Evolutionary conservation across 2,797 vertebrate species (phyloP).

Genomic region (Sebastes nivosus): DNA sequence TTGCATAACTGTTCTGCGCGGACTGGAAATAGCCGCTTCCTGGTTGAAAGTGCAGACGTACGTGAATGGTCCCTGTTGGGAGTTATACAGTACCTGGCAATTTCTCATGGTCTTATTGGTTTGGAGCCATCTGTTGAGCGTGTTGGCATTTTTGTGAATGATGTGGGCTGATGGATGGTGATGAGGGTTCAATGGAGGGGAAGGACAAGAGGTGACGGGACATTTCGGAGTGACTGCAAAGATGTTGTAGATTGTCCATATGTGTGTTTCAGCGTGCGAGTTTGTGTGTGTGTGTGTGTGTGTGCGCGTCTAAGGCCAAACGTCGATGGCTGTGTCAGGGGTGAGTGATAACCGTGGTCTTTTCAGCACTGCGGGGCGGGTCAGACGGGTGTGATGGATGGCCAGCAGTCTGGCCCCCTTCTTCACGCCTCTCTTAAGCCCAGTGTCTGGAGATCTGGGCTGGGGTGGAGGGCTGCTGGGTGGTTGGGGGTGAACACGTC

Average conservation of each 20-base stretch:
- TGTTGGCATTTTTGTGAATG: slow-evolving; percentile 72
- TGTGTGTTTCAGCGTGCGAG: slow-evolving; percentile 21
- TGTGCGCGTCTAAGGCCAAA: slow-evolving; percentile 57
- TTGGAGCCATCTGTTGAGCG: slow-evolving; percentile 71
- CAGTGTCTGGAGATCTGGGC: slow-evolving; percentile 62
- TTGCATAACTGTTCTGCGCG: slow-evolving; percentile 37
- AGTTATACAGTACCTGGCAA: slow-evolving; percentile 65
- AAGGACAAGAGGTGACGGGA: slow-evolving; percentile 68
- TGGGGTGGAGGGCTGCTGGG: slow-evolving; percentile 28
- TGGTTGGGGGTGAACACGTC: slow-evolving; percentile 29
- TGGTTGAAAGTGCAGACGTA: slow-evolving; percentile 14
- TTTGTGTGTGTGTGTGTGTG: slow-evolving; percentile 5
- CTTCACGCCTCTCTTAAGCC: slow-evolving; percentile 56
- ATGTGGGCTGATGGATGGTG: slow-evolving; percentile 75
- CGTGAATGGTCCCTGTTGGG: slow-evolving; percentile 63
- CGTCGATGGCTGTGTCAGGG: slow-evolving; percentile 77
- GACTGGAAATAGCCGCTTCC: slow-evolving; percentile 36
- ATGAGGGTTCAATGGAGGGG: slow-evolving; percentile 68
- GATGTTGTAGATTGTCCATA: slow-evolving; percentile 37
- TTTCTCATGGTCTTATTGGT: slow-evolving; percentile 59
- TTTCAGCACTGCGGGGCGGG: slow-evolving; percentile 75
- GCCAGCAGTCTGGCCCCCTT: slow-evolving; percentile 61
- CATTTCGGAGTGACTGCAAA: slow-evolving; percentile 63
- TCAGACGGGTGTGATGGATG: slow-evolving; percentile 79
- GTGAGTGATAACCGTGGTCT: slow-evolving; percentile 82